Percentiles rank a stretch among this genome's conserved stretches.
Evolutionary conservation across 2,797 vertebrate species (phyloP).

Genomic region (Mus caroli): DNA sequence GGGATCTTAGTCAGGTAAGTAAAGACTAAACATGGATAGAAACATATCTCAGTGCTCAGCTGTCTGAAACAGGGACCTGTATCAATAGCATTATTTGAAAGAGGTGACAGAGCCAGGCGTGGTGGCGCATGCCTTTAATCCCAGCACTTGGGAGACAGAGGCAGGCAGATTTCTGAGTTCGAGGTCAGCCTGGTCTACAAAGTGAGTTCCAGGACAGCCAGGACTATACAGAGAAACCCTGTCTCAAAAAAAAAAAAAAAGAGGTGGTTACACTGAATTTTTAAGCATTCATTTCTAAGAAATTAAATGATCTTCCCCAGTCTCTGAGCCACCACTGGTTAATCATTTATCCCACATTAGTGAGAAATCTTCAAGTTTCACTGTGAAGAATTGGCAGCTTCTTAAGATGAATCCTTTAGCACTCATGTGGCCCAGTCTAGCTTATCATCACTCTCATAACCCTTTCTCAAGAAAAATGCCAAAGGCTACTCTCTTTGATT

Average conservation of each 20-base stretch:
- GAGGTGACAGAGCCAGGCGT: neutral
- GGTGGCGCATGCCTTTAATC: no score
- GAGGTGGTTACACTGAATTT: slow-evolving; percentile 25
- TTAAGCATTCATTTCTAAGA: neutral
- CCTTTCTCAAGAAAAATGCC: slow-evolving; percentile 61
- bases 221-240: no score
- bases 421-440: slow-evolving; percentile 27
- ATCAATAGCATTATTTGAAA: neutral
- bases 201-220: no score
- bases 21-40: neutral
- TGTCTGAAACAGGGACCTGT: neutral
- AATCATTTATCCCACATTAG: slow-evolving; percentile 58
- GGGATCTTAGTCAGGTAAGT: neutral
- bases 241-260: neutral
- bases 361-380: slow-evolving; percentile 55
- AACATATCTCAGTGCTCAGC: neutral
- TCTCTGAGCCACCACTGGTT: slow-evolving; percentile 19
- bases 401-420: slow-evolving; percentile 59
- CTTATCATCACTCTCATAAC: slow-evolving; percentile 5
- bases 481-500: slow-evolving; percentile 29
- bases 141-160: no score
- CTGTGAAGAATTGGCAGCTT: slow-evolving; percentile 32
- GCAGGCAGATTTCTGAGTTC: no score
- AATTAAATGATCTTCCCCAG: slow-evolving; percentile 43
- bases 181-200: no score